Evolutionary conservation across 1,140 invertebrate species (phyloP).

Genomic region (Episyrphus balteatus): DNA sequence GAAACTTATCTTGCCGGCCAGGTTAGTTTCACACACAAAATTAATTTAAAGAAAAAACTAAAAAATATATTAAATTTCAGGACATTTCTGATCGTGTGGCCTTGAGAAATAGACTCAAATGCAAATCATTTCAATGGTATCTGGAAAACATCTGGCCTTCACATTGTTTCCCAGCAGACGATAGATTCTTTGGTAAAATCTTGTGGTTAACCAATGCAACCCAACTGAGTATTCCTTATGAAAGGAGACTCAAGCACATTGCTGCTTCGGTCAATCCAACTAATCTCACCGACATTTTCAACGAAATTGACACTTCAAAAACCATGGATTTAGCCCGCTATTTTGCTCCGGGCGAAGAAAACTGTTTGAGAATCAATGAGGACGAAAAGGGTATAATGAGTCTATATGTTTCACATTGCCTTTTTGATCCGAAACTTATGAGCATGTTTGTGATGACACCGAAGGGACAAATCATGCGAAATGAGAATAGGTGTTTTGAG

Average conservation of each 20-base stretch:
- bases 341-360: slow-evolving; percentile 26
- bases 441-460: slow-evolving; percentile 67
- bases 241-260: slow-evolving; percentile 26
- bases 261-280: slow-evolving; percentile 17
- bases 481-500: slow-evolving; percentile 32
- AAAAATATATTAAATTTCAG: slow-evolving; percentile 41
- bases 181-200: slow-evolving; percentile 73
- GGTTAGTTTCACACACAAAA: background rate
- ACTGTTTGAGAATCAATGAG: slow-evolving; percentile 22
- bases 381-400: slow-evolving; percentile 29
- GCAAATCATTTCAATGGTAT: slow-evolving; percentile 91
- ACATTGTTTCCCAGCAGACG: slow-evolving; percentile 77
- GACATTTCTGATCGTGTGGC: slow-evolving; percentile 46
- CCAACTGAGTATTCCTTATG: slow-evolving; percentile 24
- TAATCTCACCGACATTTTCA: slow-evolving; percentile 24
- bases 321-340: slow-evolving; percentile 17
- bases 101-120: slow-evolving; percentile 67
- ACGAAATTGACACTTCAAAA: slow-evolving; percentile 22
- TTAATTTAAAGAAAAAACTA: slow-evolving; percentile 5
- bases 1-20: slow-evolving; percentile 15
- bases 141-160: slow-evolving; percentile 83
- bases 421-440: slow-evolving; percentile 39
- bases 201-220: slow-evolving; percentile 35
- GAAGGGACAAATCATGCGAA: slow-evolving; percentile 42
- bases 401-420: slow-evolving; percentile 42